Conservation (phyloP, 1,140 invertebrate genomes). For the Bathynomus jamesi region DNA sequence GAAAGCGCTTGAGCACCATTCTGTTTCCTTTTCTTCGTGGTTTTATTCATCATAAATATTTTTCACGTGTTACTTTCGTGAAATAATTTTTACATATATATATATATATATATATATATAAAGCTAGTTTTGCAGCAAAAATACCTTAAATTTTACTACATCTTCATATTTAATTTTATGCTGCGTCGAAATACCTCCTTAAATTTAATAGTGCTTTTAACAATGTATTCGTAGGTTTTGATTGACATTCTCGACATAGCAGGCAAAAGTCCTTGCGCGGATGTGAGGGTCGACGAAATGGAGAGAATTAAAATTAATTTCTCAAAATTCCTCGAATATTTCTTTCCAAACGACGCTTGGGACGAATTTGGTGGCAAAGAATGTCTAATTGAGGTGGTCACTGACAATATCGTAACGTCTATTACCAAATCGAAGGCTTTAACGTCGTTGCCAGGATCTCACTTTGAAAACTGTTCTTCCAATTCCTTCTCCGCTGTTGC, state of each 20-base stretch:
- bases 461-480: too few relatives aligned
- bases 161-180: neutral
- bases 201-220: neutral
- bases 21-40: too few relatives aligned
- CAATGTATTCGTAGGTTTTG: constrained; percentile 19
- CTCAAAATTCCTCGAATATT: constrained; percentile 31
- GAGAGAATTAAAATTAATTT: constrained; percentile 35
- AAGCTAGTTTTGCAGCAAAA: neutral
- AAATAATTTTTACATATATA: neutral
- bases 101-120: constrained; percentile 3
- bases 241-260: constrained; percentile 34
- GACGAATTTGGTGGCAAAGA: constrained; percentile 28
- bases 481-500: too few relatives aligned
- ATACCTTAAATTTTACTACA: neutral
- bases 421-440: neutral
- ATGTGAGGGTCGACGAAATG: constrained; percentile 28
- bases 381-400: constrained; percentile 30
- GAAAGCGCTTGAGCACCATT: too few relatives aligned
- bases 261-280: constrained; percentile 32
- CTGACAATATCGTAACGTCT: constrained; percentile 25
- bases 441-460: too few relatives aligned
- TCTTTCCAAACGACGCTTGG: constrained; percentile 33
- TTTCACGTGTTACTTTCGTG: too few relatives aligned
- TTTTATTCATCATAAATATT: too few relatives aligned
- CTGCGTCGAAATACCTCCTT: neutral